A percentile compares a stretch with the other conserved stretches of the same genome.
These are phyloP conservation scores for Macroteleia sp. DNA, from an alignment of 2,888 invertebrate genomes.

Conservation along the genomic window DNA sequence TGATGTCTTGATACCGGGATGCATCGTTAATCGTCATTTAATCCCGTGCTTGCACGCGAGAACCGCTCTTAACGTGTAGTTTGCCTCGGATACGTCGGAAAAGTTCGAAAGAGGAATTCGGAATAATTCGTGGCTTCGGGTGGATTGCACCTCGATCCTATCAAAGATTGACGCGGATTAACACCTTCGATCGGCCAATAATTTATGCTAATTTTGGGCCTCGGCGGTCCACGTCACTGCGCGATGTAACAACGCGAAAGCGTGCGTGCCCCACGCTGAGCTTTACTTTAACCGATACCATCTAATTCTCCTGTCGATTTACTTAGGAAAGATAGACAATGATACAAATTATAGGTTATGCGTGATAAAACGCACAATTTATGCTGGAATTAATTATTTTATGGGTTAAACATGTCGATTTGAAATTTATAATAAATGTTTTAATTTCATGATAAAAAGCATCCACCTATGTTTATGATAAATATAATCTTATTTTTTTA, in stretches of 20 bases:
- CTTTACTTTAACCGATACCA: too few species aligned
- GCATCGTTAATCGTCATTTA: constrained; percentile 78
- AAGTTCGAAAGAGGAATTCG: neutral
- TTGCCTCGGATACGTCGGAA: neutral
- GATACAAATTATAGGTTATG: too few species aligned
- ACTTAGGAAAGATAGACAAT: too few species aligned
- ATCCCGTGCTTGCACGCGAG: constrained; percentile 63
- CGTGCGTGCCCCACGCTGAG: too few species aligned
- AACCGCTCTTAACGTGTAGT: constrained; percentile 41
- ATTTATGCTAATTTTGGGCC: constrained; percentile 49
- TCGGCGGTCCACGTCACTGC: neutral
- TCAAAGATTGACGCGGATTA: constrained; percentile 57
- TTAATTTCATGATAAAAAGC: too few species aligned
- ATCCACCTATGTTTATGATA: too few species aligned
- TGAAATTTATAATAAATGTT: too few species aligned
- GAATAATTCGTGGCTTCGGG: constrained; percentile 45
- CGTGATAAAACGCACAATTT: too few species aligned
- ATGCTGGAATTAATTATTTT: too few species aligned
- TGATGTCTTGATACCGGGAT: constrained; percentile 78
- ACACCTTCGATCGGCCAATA: constrained; percentile 54
- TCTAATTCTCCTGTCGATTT: too few species aligned
- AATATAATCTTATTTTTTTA: too few species aligned
- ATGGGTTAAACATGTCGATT: too few species aligned
- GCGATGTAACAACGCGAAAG: constrained; percentile 2
- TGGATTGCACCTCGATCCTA: neutral